Conservation (phyloP, 1,140 invertebrate species). For the Chrysoperla carnea region DNA sequence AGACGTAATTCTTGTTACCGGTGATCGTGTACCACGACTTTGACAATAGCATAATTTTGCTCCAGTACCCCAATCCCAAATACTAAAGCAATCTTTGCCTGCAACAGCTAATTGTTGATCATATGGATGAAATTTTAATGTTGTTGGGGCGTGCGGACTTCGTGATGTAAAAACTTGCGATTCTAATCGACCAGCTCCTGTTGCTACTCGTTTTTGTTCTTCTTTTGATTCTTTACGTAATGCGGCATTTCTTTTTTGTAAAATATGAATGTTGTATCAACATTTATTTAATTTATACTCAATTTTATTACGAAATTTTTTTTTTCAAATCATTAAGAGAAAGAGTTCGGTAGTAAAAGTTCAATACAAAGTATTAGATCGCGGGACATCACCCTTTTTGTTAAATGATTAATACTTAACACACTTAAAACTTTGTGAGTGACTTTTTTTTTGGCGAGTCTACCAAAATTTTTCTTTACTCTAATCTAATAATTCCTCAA, state of each 20-base stretch:
- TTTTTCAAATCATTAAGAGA: background rate
- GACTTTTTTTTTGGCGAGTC: no score
- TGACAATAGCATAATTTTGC: constrained; percentile 36
- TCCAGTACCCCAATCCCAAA: constrained; percentile 54
- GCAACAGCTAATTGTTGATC: constrained; percentile 75
- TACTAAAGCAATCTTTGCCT: constrained; percentile 63
- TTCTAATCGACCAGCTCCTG: constrained; percentile 37
- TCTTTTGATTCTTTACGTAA: constrained; percentile 39
- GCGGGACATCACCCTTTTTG: no score
- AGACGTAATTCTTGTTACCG: constrained; percentile 46
- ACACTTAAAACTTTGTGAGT: no score
- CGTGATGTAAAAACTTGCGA: constrained; percentile 69
- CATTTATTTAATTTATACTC: no score
- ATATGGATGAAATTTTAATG: constrained; percentile 76
- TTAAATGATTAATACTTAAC: no score
- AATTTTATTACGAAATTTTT: no score
- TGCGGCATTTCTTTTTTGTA: constrained; percentile 39
- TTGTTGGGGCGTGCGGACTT: constrained; percentile 54
- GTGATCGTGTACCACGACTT: constrained; percentile 22
- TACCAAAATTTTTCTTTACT: no score
- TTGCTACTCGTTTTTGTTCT: constrained; percentile 34
- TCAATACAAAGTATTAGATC: no score
- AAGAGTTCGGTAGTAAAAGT: no score
- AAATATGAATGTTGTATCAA: no score
- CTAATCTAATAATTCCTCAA: no score